These are phyloP conservation scores for Parochlus steinenii DNA, from an alignment of 2,888 invertebrate species.

Conservation along the genomic window DNA sequence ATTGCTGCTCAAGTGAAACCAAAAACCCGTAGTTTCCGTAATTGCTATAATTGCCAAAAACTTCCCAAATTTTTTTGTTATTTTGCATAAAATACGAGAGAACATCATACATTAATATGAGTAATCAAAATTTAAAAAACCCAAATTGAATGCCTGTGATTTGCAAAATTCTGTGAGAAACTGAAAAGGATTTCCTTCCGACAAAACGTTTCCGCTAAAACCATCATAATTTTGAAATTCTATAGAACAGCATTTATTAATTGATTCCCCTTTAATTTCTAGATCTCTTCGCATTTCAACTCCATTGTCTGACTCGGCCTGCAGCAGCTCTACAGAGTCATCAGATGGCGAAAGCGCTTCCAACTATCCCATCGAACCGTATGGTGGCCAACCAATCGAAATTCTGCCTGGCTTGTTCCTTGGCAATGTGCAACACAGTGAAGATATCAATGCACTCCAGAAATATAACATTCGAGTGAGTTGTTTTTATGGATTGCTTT, in stretches of 20 bases:
- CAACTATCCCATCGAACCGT: constrained; percentile 26
- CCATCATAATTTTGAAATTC: too few relatives aligned
- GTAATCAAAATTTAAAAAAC: too few relatives aligned
- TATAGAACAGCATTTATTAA: too few relatives aligned
- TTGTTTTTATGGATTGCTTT: too few relatives aligned
- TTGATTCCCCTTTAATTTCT: constrained; percentile 18
- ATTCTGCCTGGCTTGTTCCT: constrained; percentile 86
- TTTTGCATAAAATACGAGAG: too few relatives aligned
- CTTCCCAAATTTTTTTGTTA: too few relatives aligned
- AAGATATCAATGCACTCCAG: constrained; percentile 73
- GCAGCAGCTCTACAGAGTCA: constrained; percentile 46
- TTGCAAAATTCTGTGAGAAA: too few relatives aligned
- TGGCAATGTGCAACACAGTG: constrained; percentile 88
- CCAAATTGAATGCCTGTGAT: too few relatives aligned
- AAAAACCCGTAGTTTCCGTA: too few relatives aligned
- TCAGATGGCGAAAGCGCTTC: constrained; percentile 52
- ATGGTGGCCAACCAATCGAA: constrained; percentile 81
- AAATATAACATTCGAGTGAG: constrained; percentile 72
- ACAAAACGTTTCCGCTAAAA: not conserved
- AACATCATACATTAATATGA: too few relatives aligned
- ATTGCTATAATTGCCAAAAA: too few relatives aligned
- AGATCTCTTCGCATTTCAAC: constrained; percentile 61
- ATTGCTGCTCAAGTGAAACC: too few relatives aligned
- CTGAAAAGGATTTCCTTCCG: not conserved
- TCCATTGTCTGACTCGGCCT: constrained; percentile 43